Evolutionary conservation across 2,888 invertebrate species (phyloP).

Genomic region (Xestobium rufovillosum): DNA sequence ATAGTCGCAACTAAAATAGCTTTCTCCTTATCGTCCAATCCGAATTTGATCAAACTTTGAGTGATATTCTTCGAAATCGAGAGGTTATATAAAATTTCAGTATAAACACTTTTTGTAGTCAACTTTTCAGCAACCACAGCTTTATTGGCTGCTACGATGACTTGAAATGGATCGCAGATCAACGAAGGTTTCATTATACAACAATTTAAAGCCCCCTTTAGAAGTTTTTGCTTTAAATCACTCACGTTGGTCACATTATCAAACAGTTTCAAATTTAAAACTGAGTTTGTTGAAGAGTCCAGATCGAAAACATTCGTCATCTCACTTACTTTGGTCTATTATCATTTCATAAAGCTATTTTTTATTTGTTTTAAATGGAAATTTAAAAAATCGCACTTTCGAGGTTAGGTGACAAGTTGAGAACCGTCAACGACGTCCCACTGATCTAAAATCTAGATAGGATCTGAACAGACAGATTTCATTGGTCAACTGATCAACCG

Average conservation of each 20-base stretch:
- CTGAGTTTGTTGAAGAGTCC: slow-evolving; percentile 29
- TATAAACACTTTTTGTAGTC: slow-evolving; percentile 54
- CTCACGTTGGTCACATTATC: slow-evolving; percentile 52
- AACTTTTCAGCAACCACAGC: slow-evolving; percentile 51
- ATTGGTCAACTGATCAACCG: too few species aligned
- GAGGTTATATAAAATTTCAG: slow-evolving; percentile 62
- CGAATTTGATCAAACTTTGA: slow-evolving; percentile 59
- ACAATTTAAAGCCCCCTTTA: slow-evolving; percentile 53
- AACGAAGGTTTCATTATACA: slow-evolving; percentile 54
- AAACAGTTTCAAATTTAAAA: slow-evolving; percentile 45
- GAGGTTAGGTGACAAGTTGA: too few species aligned
- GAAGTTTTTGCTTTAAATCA: slow-evolving; percentile 48
- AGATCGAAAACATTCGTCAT: slow-evolving; percentile 23
- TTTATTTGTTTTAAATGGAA: too few species aligned
- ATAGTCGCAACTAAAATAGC: slow-evolving; percentile 45
- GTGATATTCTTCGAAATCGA: slow-evolving; percentile 63
- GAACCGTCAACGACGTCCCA: too few species aligned
- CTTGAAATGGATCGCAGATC: slow-evolving; percentile 54
- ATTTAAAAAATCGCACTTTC: too few species aligned
- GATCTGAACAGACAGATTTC: too few species aligned
- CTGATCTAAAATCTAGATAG: too few species aligned
- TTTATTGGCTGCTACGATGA: slow-evolving; percentile 61
- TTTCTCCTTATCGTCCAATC: slow-evolving; percentile 47
- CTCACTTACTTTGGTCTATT: too few species aligned
- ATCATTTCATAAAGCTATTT: too few species aligned